Conservation (phyloP, 1,140 invertebrate species). For the Drosophila insularis region DNA sequence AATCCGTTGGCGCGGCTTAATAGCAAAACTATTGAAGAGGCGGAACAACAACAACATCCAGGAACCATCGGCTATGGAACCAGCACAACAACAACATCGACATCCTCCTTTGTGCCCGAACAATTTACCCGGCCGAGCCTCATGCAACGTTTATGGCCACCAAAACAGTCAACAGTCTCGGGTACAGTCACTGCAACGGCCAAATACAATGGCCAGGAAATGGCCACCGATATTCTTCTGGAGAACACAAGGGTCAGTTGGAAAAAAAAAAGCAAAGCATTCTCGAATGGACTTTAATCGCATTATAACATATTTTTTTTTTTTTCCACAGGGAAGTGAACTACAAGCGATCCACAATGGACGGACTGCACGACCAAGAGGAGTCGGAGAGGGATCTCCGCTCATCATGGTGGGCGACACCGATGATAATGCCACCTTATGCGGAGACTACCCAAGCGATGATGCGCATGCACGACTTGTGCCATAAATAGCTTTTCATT, state of each 20-base stretch:
- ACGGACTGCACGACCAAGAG: constrained; percentile 24
- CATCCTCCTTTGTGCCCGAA: constrained; percentile 42
- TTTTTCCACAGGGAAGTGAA: constrained; percentile 38
- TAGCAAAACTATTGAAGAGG: constrained; percentile 39
- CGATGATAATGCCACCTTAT: constrained; percentile 38
- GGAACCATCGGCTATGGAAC: constrained; percentile 17
- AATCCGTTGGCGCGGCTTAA: constrained; percentile 71
- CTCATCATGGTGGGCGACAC: constrained; percentile 47
- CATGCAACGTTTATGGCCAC: constrained; percentile 51
- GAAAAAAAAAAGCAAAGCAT: neutral
- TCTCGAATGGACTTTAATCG: neutral
- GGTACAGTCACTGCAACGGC: too few relatives aligned
- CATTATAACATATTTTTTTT: neutral
- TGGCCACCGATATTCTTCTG: constrained; percentile 62
- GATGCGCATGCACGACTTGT: constrained; percentile 68
- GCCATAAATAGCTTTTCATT: constrained; percentile 45
- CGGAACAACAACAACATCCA: constrained; percentile 22
- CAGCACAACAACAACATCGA: constrained; percentile 33
- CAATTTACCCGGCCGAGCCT: constrained; percentile 46
- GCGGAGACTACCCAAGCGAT: constrained; percentile 47
- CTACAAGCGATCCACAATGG: constrained; percentile 49
- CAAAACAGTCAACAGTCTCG: constrained; percentile 19
- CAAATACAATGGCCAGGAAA: constrained; percentile 11
- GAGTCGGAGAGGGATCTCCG: constrained; percentile 19
- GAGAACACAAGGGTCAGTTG: constrained; percentile 60